Conservation (phyloP, 1,140 invertebrate genomes). For the Drosophila nannoptera region DNA sequence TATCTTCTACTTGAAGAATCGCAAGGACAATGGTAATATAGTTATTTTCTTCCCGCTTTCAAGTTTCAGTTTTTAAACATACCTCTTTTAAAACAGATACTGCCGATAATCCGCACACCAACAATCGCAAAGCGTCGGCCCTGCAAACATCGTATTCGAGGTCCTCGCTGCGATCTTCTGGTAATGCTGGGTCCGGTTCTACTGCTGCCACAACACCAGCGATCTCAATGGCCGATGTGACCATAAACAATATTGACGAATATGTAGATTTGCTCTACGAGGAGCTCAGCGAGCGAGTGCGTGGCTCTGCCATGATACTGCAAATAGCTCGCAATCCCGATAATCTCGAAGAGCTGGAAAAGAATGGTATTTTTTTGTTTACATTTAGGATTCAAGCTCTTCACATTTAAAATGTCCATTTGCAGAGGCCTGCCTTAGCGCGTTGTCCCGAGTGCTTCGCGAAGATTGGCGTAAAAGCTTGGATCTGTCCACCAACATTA, state of each 20-base stretch:
- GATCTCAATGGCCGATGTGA: conserved; percentile 80
- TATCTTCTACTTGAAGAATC: conserved; percentile 94
- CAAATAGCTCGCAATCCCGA: conserved; percentile 94
- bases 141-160: conserved; percentile 56
- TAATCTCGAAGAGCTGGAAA: conserved; percentile 94
- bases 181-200: conserved; percentile 27
- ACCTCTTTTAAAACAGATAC: conserved; percentile 45
- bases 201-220: conserved; percentile 22
- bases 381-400: background rate
- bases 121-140: conserved; percentile 58
- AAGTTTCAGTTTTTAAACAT: background rate
- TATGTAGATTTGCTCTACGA: conserved; percentile 99
- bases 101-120: conserved; percentile 64
- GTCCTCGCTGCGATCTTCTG: conserved; percentile 48
- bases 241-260: conserved; percentile 91
- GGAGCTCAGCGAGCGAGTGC: conserved; percentile 94
- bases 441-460: conserved; percentile 93
- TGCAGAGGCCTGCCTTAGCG: conserved; percentile 95
- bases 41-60: background rate
- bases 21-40: conserved; percentile 81
- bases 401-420: conserved; percentile 9
- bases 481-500: conserved; percentile 97
- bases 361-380: conserved; percentile 85
- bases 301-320: conserved; percentile 93
- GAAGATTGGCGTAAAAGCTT: conserved; percentile 99